A percentile compares a stretch with the other conserved stretches of the same genome.
Conservation (phyloP, 2,888 invertebrate species). For the Salticus scenicus region DNA sequence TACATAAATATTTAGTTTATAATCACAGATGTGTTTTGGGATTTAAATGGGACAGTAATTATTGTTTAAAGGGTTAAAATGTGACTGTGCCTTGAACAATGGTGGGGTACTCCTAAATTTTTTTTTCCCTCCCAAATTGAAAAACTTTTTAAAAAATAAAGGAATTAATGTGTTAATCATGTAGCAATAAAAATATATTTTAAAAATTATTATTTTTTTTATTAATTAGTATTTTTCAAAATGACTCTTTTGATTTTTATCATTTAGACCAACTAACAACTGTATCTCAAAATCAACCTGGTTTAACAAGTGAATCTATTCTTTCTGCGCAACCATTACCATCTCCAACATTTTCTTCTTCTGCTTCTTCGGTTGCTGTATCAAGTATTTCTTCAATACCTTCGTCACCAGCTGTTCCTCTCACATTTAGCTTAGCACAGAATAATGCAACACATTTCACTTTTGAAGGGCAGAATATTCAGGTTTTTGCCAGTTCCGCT, state of each 20-base stretch:
- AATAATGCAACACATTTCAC: constrained; percentile 41
- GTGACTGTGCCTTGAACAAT: too few relatives aligned
- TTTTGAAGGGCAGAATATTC: constrained; percentile 59
- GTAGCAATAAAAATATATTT: too few relatives aligned
- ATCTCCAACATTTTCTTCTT: constrained; percentile 47
- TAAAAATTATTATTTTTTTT: too few relatives aligned
- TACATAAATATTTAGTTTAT: too few relatives aligned
- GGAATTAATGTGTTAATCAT: too few relatives aligned
- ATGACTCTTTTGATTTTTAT: neutral
- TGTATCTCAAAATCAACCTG: constrained; percentile 68
- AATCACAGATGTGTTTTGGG: too few relatives aligned
- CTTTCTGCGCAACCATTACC: constrained; percentile 63
- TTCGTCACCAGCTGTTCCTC: constrained; percentile 34
- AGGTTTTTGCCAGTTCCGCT: constrained; percentile 39
- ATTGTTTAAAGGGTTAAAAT: too few relatives aligned
- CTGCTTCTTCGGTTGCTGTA: constrained; percentile 30
- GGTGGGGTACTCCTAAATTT: too few relatives aligned
- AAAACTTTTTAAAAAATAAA: too few relatives aligned
- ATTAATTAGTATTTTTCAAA: neutral
- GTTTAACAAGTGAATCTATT: constrained; percentile 43
- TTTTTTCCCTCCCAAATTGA: too few relatives aligned
- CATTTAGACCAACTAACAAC: constrained; percentile 72
- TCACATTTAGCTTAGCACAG: constrained; percentile 46
- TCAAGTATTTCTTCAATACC: constrained; percentile 29
- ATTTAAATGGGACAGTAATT: too few relatives aligned